Evolutionary conservation across 2,888 invertebrate genomes (phyloP).

Genomic region (Melieria crassipennis): DNA sequence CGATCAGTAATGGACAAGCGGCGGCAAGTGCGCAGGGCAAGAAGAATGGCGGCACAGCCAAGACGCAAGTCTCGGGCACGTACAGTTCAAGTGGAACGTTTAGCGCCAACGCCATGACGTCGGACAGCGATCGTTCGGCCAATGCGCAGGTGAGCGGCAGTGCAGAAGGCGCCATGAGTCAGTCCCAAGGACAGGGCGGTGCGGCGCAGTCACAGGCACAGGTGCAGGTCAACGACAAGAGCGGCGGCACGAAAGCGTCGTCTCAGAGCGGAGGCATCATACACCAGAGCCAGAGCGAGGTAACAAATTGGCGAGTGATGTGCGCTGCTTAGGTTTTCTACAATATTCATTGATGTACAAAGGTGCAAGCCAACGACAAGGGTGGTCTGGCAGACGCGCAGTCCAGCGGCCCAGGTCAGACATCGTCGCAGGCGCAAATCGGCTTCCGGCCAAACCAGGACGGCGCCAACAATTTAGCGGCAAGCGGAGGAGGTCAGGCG

Average conservation of each 20-base stretch:
- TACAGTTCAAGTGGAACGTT: slow-evolving; percentile 83
- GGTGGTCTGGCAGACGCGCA: slow-evolving; percentile 89
- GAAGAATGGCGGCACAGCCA: slow-evolving; percentile 78
- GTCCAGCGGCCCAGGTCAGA: slow-evolving; percentile 84
- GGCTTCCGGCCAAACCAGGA: slow-evolving; percentile 81
- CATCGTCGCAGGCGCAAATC: slow-evolving; percentile 89
- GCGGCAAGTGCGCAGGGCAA: slow-evolving; percentile 81
- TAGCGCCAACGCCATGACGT: slow-evolving; percentile 83
- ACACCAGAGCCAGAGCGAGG: slow-evolving; percentile 73
- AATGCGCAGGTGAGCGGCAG: slow-evolving; percentile 73
- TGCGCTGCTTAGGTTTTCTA: not conserved
- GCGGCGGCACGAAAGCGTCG: slow-evolving; percentile 79
- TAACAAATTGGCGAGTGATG: slow-evolving; percentile 30
- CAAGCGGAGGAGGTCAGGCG: slow-evolving; percentile 80
- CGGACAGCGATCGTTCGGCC: slow-evolving; percentile 78
- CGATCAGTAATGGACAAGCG: slow-evolving; percentile 74
- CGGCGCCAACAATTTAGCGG: slow-evolving; percentile 64
- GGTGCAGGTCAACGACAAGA: slow-evolving; percentile 79
- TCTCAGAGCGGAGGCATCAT: slow-evolving; percentile 80
- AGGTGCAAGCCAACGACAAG: slow-evolving; percentile 83
- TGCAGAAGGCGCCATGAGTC: slow-evolving; percentile 78
- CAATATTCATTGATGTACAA: slow-evolving; percentile 61
- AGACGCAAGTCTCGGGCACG: slow-evolving; percentile 84
- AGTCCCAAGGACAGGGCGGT: slow-evolving; percentile 79
- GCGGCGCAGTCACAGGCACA: slow-evolving; percentile 81